These are phyloP conservation scores for Chaetodon trifasciatus DNA, from an alignment of 2,797 vertebrate species.

Conservation along the genomic window DNA sequence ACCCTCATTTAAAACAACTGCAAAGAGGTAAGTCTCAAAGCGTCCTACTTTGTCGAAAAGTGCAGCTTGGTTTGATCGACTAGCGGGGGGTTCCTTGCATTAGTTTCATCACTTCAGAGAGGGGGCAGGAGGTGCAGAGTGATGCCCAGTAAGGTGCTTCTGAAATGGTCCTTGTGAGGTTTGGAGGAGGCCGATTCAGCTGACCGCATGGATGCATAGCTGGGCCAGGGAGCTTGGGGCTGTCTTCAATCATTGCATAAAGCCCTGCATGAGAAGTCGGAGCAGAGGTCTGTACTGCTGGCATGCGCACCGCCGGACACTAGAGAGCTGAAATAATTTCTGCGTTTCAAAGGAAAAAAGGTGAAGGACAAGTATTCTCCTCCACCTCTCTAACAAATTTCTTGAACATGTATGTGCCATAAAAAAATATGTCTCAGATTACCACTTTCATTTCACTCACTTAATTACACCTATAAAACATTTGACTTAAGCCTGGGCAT, in stretches of 20 bases:
- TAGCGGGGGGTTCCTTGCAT: constrained; percentile 11
- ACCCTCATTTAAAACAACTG: constrained; percentile 31
- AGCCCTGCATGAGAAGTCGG: constrained; percentile 35
- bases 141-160: constrained; percentile 46
- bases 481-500: constrained; percentile 6
- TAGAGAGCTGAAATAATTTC: constrained; percentile 3
- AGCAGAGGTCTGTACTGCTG: constrained; percentile 18
- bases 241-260: constrained; percentile 52
- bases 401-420: constrained; percentile 6
- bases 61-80: constrained; percentile 24
- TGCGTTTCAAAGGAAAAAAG: background rate
- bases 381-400: background rate
- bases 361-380: background rate
- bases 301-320: constrained; percentile 16
- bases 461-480: constrained; percentile 37
- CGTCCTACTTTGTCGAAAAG: background rate
- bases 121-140: constrained; percentile 31
- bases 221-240: constrained; percentile 44
- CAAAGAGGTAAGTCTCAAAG: constrained; percentile 24
- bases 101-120: constrained; percentile 25
- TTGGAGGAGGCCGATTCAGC: constrained; percentile 53
- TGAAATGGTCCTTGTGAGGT: constrained; percentile 51
- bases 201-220: constrained; percentile 58
- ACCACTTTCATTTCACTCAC: constrained; percentile 12
- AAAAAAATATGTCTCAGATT: constrained; percentile 21